phyloP scores from a whole-genome alignment of 2,113 vertebrate species.

The Pangasianodon gigas region DNA sequence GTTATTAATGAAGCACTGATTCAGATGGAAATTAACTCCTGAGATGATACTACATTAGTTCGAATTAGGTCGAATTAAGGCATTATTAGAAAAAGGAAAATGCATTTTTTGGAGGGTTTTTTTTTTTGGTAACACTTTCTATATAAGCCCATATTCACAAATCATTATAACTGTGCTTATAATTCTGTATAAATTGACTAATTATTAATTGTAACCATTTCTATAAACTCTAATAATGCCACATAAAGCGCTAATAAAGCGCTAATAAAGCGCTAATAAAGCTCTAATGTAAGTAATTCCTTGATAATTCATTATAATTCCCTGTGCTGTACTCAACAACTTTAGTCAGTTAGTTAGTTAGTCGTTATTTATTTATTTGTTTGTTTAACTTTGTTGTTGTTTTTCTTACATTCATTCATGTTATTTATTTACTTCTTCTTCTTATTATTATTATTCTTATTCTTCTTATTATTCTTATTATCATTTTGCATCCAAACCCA shows the following conservation, averaged over 20 bases:
- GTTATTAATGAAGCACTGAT: neutral
- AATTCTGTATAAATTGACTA: neutral
- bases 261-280: neutral
- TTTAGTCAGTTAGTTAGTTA: neutral
- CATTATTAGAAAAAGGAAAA: neutral
- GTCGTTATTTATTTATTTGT: neutral
- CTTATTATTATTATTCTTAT: no score
- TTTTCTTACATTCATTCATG: neutral
- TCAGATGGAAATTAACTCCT: neutral
- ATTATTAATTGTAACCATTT: neutral
- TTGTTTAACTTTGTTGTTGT: neutral
- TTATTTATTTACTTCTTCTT: neutral
- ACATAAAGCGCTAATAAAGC: neutral
- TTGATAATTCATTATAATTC: neutral
- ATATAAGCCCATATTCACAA: neutral
- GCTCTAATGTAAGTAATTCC: neutral
- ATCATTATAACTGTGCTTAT: no score
- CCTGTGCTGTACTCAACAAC: neutral
- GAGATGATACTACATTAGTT: neutral
- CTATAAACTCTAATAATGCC: neutral
- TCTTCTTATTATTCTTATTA: no score
- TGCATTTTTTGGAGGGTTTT: neutral
- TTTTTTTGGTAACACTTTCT: neutral
- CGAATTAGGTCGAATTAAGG: no score
- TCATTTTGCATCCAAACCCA: neutral